These are phyloP conservation scores for Paramisgurnus dabryanus DNA, from an alignment of 2,113 vertebrate species.

Conservation along the genomic window DNA sequence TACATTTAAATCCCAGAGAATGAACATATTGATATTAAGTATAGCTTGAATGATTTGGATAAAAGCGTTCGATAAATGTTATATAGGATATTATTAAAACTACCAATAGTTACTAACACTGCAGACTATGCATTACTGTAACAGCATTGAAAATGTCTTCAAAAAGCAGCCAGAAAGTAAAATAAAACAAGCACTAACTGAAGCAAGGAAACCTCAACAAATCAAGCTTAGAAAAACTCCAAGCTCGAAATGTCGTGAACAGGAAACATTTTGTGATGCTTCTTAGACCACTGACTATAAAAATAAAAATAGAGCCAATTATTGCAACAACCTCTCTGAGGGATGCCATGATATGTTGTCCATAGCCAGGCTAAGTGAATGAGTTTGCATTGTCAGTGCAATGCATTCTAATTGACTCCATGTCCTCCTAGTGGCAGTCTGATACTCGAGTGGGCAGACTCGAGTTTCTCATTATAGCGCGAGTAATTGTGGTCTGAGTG, in stretches of 20 bases:
- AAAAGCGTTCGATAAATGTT: too few relatives aligned
- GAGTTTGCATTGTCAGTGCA: constrained; percentile 44
- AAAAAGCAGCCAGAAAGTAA: neutral
- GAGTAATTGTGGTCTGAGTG: constrained; percentile 47
- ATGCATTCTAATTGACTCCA: constrained; percentile 48
- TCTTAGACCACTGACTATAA: constrained; percentile 11
- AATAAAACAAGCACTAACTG: neutral
- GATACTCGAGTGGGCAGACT: constrained; percentile 29
- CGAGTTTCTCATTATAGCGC: constrained; percentile 40
- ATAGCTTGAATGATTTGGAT: too few relatives aligned
- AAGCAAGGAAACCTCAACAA: constrained; percentile 3
- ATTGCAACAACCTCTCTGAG: constrained; percentile 28
- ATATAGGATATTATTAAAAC: too few relatives aligned
- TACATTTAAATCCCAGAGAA: too few relatives aligned
- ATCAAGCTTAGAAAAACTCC: constrained; percentile 5
- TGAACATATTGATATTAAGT: too few relatives aligned
- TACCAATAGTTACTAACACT: neutral
- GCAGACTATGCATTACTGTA: neutral
- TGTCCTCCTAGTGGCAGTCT: constrained; percentile 31
- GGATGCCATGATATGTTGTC: constrained; percentile 29
- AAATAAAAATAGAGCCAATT: constrained; percentile 38
- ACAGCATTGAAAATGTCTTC: neutral
- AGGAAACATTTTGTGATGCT: constrained; percentile 31
- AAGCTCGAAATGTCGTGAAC: constrained; percentile 14
- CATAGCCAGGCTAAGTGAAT: constrained; percentile 40